Evolutionary conservation across 2,113 vertebrate genomes (phyloP), one percentile per base, ranked within the genome.

Genomic region (Pavo muticus): DNA sequence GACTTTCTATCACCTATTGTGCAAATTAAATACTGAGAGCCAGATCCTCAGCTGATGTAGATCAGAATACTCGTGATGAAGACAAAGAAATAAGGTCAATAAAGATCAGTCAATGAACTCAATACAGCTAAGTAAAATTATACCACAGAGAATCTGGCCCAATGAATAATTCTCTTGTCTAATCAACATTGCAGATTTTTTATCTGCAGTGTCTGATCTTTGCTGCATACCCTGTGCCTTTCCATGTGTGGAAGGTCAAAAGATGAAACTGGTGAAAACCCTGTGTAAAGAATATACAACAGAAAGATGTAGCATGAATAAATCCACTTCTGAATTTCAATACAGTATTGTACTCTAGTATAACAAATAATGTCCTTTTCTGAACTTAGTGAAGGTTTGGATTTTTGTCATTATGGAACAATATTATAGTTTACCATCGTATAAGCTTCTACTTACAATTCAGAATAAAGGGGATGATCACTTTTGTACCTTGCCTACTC

Each of bases 51-150:
- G 70, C 44, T 54, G 91, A 78, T 75, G 90, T 52, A 95, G 90
- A 93, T 94, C 72, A 87, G 76, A 88, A 82, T 57, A 75, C 1
- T 40, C 67, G 25, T 0, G 0, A 93, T 35, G 73, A 95, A 96
- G 73, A 91, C 63, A 95, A 91, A 91, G 76, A 94, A 88, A 90
- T 87, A 78, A 88, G 39, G 73, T 95, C 90, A 91, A 92, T 96
- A 87, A 84, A 84, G 87, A 90, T 60, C 86, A 78, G 57, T 94
- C 90, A 87, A 93, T 87, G 77, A 95, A 73, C 86, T 95, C 91
- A 87, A 87, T 78, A 69, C 30, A 75, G 65, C 47, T 78, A 64
- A 90, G 67, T 59, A 52, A 91, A 90, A 79, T 69, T 69, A 84
- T 73, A 87, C 59, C 83, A 45, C 35, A 78, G 76, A 94, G 83